phyloP scores from a whole-genome alignment of 2,888 invertebrate species.

The Phorcus lineatus region DNA sequence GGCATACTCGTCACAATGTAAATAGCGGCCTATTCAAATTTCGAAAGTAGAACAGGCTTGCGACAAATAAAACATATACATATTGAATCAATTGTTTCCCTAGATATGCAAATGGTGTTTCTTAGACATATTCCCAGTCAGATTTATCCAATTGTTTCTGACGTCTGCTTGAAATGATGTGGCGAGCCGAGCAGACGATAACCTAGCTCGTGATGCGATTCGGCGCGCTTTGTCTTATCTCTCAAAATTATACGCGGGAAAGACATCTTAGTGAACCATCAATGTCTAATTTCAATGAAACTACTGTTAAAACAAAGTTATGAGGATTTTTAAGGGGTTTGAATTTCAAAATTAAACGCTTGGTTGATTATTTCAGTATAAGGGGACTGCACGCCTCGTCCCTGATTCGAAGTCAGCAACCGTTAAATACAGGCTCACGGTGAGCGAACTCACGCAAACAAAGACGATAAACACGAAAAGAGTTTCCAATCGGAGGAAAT shows the following conservation, averaged over 20 bases:
- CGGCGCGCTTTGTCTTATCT: not conserved
- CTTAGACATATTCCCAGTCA: too few relatives aligned
- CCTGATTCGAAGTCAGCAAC: not conserved
- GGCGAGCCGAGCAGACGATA: too few relatives aligned
- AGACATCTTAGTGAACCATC: not conserved
- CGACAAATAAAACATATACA: not conserved
- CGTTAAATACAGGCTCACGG: not conserved
- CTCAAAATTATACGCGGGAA: not conserved
- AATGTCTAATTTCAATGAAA: not conserved
- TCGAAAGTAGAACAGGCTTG: not conserved
- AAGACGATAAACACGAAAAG: too few relatives aligned
- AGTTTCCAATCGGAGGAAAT: too few relatives aligned
- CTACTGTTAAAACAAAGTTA: not conserved
- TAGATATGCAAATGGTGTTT: too few relatives aligned
- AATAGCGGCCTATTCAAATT: slow-evolving; percentile 7
- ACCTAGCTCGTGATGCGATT: too few relatives aligned
- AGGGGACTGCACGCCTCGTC: not conserved
- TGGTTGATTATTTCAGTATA: not conserved
- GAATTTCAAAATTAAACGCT: not conserved
- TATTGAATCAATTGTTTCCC: too few relatives aligned
- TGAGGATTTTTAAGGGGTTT: not conserved
- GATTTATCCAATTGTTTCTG: too few relatives aligned
- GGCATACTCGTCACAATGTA: not conserved
- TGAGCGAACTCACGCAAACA: too few relatives aligned
- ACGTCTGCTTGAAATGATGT: too few relatives aligned